Evolutionary conservation across 2,888 invertebrate species (phyloP).

Genomic region (Rotaria macrura): DNA sequence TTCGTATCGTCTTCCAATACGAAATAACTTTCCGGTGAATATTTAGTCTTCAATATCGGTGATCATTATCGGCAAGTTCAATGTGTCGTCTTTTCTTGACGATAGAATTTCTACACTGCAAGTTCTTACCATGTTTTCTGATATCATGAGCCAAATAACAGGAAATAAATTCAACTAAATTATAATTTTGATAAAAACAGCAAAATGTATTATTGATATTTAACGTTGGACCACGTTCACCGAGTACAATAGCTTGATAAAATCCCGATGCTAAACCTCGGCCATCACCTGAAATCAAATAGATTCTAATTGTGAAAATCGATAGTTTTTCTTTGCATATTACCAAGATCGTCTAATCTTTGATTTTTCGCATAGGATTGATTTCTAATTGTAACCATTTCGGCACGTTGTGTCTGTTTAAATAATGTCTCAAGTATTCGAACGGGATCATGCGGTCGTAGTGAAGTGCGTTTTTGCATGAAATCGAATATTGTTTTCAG

Average conservation of each 20-base stretch:
- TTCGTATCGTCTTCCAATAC: too few species aligned
- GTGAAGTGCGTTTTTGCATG: background rate
- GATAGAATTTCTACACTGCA: too few species aligned
- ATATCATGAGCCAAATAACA: background rate
- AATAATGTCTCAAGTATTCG: conserved; percentile 2
- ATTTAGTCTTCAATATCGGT: too few species aligned
- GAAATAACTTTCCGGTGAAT: too few species aligned
- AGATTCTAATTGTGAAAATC: too few species aligned
- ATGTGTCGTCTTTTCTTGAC: too few species aligned
- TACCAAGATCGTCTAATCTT: background rate
- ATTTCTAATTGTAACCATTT: background rate
- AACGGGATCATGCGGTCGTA: background rate
- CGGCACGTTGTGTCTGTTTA: background rate
- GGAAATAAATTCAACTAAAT: background rate
- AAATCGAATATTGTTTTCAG: background rate
- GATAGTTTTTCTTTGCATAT: too few species aligned
- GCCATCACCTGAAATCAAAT: background rate
- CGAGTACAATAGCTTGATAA: background rate
- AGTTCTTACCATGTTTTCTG: background rate
- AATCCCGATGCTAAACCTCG: background rate
- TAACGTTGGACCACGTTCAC: background rate
- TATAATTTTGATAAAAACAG: background rate
- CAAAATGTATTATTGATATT: background rate
- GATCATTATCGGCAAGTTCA: too few species aligned
- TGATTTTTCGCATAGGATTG: background rate